Evolutionary conservation across 2,888 invertebrate genomes (phyloP).

Genomic region (Aleiodes leptofemur): DNA sequence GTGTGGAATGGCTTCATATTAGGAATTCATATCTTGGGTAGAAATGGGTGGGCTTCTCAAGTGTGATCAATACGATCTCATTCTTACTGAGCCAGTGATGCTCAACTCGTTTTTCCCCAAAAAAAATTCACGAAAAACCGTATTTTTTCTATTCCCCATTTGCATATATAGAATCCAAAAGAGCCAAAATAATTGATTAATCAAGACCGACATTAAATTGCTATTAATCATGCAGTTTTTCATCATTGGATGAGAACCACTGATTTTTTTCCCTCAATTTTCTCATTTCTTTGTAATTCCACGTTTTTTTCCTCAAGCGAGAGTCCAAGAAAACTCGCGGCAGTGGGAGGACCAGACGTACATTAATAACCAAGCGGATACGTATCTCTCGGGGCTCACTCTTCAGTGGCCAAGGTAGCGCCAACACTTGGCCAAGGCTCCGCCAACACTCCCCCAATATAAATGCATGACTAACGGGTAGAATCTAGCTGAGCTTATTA

Average conservation of each 20-base stretch:
- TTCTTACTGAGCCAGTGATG: constrained; percentile 68
- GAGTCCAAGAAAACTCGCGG: constrained; percentile 33
- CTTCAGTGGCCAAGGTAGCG: constrained; percentile 59
- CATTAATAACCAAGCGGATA: constrained; percentile 73
- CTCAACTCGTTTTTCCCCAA: constrained; percentile 60
- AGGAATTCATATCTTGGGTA: constrained; percentile 71
- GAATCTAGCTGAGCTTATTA: constrained; percentile 59
- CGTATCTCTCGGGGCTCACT: constrained; percentile 66
- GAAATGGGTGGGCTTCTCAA: constrained; percentile 62
- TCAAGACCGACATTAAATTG: not conserved
- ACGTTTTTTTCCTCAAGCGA: not conserved
- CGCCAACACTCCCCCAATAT: constrained; percentile 60
- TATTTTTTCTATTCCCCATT: constrained; percentile 5
- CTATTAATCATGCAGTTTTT: not conserved
- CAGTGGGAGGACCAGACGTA: constrained; percentile 64
- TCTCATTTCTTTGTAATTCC: constrained; percentile 10
- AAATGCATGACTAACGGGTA: constrained; percentile 71
- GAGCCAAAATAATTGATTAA: constrained; percentile 22
- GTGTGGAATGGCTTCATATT: constrained; percentile 60
- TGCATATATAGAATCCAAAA: not conserved
- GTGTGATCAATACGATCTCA: constrained; percentile 70
- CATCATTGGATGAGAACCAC: constrained; percentile 4
- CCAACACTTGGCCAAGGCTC: constrained; percentile 59
- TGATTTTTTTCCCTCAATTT: constrained; percentile 20
- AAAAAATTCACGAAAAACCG: not conserved